Conservation (phyloP, 2,113 vertebrate genomes). For the Petrocephalus microphthalmus region DNA sequence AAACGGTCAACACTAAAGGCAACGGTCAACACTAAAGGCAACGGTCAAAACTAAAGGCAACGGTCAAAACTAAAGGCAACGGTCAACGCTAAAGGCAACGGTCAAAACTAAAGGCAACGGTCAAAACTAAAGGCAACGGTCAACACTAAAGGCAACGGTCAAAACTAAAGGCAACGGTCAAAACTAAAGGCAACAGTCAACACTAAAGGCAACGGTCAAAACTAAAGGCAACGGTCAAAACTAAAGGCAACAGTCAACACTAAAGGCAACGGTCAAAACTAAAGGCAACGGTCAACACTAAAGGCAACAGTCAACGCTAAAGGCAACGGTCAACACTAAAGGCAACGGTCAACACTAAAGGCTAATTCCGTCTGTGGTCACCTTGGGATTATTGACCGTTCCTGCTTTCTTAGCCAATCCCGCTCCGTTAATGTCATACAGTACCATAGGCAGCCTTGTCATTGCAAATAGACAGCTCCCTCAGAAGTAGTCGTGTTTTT, state of each 20-base stretch:
- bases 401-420: too few species aligned
- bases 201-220: not conserved
- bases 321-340: not conserved
- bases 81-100: not conserved
- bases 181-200: not conserved
- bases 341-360: not conserved
- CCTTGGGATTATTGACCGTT: not conserved
- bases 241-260: not conserved
- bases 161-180: not conserved
- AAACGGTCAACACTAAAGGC: not conserved
- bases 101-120: not conserved
- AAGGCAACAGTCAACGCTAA: not conserved
- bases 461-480: not conserved
- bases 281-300: not conserved
- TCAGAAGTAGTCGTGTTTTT: not conserved
- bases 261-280: not conserved
- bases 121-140: not conserved
- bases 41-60: not conserved
- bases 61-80: too few species aligned
- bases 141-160: not conserved
- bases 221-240: not conserved
- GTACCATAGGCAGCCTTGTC: not conserved
- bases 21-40: too few species aligned
- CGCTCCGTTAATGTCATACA: not conserved
- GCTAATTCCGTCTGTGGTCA: not conserved